Base-by-base conservation (phyloP, 2,888 invertebrate species). In the Trichogramma dendrolimi region DNA sequence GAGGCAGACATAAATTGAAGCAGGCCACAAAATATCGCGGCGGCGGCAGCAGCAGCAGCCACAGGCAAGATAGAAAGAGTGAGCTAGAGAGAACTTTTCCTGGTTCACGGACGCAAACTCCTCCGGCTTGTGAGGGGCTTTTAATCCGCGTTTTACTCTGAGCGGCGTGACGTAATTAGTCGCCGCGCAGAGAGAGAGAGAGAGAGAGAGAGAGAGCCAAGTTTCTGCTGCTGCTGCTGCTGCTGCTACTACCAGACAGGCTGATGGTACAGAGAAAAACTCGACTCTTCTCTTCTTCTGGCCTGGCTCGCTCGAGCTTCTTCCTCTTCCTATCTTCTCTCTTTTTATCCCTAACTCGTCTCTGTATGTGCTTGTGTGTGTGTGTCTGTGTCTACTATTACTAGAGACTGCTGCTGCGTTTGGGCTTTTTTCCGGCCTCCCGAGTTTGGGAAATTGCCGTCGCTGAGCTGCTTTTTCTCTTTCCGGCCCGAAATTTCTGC, bases 101-200 rank as follows among this genome's bases (percentile, higher is more conserved):
- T 14, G 27, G 11, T 62, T 62, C 41, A 41, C 49, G 10, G 5
- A 44, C 39, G 72, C 70, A 73, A 73, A 71, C 71, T 68, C 71
- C 68, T 71, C 72, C 69, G 72, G 55, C 70, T 69, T 71, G 27
- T 27, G 27, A 3, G 27, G 27, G 2, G 27, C 73, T 76, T 75
- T 77, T 77, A 76, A 77, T 76, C 74, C 75, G 71, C 75, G 73
- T 73, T 76, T 27, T 74, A 75, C 73, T 73, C 74, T 72, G 74
- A 76, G 72, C 74, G 73, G 72, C 74, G 75, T 73, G 75, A 74
- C 73, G 75, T 77, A 77, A 77, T 77, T 77, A 77, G 76, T 77
- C 72, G 73, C 71, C 27, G 27, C 1, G 27, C 27, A 27, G 27
- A 1, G 27, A 27, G 27, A 14, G 64, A 65, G 61, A 60, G 64